Evolutionary conservation across 1,140 invertebrate species (phyloP).

Genomic region (Brachionus angularis): DNA sequence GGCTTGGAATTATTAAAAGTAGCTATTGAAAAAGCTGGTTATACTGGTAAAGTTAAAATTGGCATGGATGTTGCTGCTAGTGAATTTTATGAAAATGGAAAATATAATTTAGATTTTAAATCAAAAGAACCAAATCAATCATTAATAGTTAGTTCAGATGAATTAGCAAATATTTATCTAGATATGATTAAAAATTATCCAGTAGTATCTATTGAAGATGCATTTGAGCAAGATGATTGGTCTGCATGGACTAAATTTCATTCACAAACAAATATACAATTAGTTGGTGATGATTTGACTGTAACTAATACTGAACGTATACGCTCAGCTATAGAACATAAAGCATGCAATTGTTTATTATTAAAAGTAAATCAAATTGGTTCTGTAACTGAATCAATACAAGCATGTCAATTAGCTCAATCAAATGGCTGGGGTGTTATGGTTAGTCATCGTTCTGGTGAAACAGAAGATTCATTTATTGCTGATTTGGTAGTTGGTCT

Average conservation of each 20-base stretch:
- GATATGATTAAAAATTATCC: constrained; percentile 89
- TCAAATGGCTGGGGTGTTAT: constrained; percentile 91
- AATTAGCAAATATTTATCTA: constrained; percentile 79
- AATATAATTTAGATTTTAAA: constrained; percentile 96
- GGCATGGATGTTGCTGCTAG: constrained; percentile 99
- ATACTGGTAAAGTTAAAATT: constrained; percentile 87
- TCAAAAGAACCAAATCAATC: constrained; percentile 74
- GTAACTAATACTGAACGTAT: constrained; percentile 92
- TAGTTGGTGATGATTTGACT: constrained; percentile 93
- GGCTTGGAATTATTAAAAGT: constrained; percentile 72
- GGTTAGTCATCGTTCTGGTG: constrained; percentile 94
- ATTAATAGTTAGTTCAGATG: constrained; percentile 64
- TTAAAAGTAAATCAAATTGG: constrained; percentile 99
- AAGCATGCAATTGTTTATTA: constrained; percentile 91
- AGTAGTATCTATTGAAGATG: constrained; percentile 96
- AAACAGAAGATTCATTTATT: constrained; percentile 98
- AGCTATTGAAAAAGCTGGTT: constrained; percentile 87
- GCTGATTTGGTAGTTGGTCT: constrained; percentile 94
- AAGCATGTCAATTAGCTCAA: constrained; percentile 81
- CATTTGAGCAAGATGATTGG: constrained; percentile 96
- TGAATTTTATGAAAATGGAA: constrained; percentile 78
- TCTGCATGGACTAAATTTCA: constrained; percentile 64
- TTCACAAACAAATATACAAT: constrained; percentile 59
- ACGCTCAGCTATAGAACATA: constrained; percentile 86
- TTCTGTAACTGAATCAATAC: constrained; percentile 89